Percentiles rank a stretch among this genome's conserved stretches.
Conservation (phyloP, 2,888 invertebrate species). For the Schizotus pectinicornis region DNA sequence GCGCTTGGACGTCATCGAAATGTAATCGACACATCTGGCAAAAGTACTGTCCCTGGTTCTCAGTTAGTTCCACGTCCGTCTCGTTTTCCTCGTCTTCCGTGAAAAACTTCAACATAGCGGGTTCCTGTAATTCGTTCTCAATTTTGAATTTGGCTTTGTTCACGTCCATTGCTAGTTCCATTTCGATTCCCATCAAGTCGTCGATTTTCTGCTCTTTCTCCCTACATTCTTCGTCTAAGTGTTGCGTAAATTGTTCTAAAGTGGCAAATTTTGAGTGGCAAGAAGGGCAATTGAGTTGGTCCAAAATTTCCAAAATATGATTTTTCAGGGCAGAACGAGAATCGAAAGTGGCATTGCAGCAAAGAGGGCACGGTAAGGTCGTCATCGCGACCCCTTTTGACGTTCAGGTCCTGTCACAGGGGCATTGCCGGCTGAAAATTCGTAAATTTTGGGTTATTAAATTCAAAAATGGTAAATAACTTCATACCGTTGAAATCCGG, state of each 20-base stretch:
- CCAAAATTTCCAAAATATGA: slow-evolving; percentile 63
- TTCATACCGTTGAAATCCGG: slow-evolving; percentile 46
- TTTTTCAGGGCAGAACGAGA: slow-evolving; percentile 62
- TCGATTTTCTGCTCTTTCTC: slow-evolving; percentile 16
- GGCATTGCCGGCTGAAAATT: neutral
- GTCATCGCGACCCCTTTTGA: slow-evolving; percentile 57
- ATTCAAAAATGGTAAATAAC: slow-evolving; percentile 46
- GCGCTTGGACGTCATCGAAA: slow-evolving; percentile 69
- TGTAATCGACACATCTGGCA: slow-evolving; percentile 71
- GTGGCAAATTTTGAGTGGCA: slow-evolving; percentile 64
- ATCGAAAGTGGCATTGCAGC: slow-evolving; percentile 68
- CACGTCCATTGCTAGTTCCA: slow-evolving; percentile 5
- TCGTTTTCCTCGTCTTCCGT: slow-evolving; percentile 12
- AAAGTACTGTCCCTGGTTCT: slow-evolving; percentile 57
- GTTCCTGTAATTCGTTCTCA: neutral
- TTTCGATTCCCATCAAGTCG: slow-evolving; percentile 37
- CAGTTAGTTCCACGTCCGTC: slow-evolving; percentile 1
- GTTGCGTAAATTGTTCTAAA: slow-evolving; percentile 63
- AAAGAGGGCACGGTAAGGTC: slow-evolving; percentile 66
- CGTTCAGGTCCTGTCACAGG: neutral
- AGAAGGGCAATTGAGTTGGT: slow-evolving; percentile 67
- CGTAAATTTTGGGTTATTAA: neutral
- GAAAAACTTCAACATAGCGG: slow-evolving; percentile 16
- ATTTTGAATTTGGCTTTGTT: slow-evolving; percentile 10
- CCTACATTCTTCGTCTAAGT: slow-evolving; percentile 59